Percentiles rank a stretch among this genome's conserved stretches.
Conservation (phyloP, 2,888 invertebrate genomes). For the Lobophora halterata region DNA sequence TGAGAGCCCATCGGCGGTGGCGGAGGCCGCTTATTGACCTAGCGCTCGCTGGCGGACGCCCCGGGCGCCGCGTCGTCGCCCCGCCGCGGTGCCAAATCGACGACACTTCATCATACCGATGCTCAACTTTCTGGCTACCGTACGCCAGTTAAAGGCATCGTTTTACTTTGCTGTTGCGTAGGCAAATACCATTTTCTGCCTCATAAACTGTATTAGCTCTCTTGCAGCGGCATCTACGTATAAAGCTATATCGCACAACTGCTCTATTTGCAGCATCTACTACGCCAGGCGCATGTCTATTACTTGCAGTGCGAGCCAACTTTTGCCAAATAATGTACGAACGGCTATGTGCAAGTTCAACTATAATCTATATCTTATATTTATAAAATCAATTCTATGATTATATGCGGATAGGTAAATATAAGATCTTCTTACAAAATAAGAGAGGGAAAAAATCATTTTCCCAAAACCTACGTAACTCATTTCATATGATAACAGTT, state of each 20-base stretch:
- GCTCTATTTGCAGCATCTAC: constrained; percentile 24
- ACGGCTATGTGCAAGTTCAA: not conserved
- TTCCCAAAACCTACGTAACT: no score
- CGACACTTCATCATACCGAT: constrained; percentile 60
- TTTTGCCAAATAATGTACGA: constrained; percentile 10
- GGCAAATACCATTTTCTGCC: constrained; percentile 62
- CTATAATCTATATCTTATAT: not conserved
- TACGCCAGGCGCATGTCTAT: constrained; percentile 21
- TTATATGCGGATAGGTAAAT: no score
- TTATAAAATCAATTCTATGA: no score
- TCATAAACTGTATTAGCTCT: constrained; percentile 30
- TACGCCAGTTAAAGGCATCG: constrained; percentile 56
- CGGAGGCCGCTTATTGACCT: constrained; percentile 50
- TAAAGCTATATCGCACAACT: constrained; percentile 19
- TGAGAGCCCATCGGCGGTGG: constrained; percentile 61
- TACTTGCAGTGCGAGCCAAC: constrained; percentile 22
- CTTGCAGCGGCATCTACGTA: constrained; percentile 30
- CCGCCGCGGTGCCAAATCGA: constrained; percentile 67
- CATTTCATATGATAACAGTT: constrained; percentile 60
- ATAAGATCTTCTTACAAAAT: no score
- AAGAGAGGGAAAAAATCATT: no score
- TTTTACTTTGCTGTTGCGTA: constrained; percentile 54
- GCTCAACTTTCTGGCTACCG: constrained; percentile 65
- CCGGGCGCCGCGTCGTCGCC: constrained; percentile 60
- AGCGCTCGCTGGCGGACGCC: constrained; percentile 43